These are phyloP conservation scores for Amniataba percoides DNA, from an alignment of 2,797 vertebrate genomes.

Conservation along the genomic window DNA sequence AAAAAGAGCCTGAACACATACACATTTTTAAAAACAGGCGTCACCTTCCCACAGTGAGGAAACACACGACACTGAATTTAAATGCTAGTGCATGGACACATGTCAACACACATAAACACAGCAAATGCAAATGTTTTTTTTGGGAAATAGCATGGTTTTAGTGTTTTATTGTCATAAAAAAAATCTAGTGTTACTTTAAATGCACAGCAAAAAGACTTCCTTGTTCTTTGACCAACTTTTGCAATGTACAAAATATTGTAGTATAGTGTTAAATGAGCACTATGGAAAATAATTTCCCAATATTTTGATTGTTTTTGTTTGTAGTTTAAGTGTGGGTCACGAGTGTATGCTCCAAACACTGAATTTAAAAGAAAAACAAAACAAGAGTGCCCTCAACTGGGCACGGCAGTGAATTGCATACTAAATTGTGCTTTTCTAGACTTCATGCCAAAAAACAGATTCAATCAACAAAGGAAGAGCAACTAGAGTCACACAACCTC, in stretches of 20 bases:
- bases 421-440: conserved; percentile 76
- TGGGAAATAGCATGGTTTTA: conserved; percentile 27
- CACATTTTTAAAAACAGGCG: conserved; percentile 42
- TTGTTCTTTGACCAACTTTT: conserved; percentile 29
- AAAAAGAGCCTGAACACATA: conserved; percentile 38
- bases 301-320: conserved; percentile 46
- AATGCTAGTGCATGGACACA: conserved; percentile 59
- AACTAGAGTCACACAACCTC: conserved; percentile 9
- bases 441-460: conserved; percentile 23
- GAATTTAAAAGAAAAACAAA: conserved; percentile 40
- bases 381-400: conserved; percentile 76
- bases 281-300: neutral
- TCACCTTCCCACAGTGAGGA: conserved; percentile 41
- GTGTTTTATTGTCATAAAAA: conserved; percentile 36
- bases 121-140: conserved; percentile 45
- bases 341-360: conserved; percentile 13
- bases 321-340: conserved; percentile 28
- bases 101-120: conserved; percentile 61
- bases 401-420: conserved; percentile 79
- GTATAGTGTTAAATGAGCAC: conserved; percentile 47
- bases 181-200: conserved; percentile 46
- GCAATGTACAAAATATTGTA: conserved; percentile 22
- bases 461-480: conserved; percentile 26
- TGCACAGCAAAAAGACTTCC: conserved; percentile 51
- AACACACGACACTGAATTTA: conserved; percentile 39